Evolutionary conservation across 53 echinoderm and acorn worm species (phyloP).

Genomic region (Holothuria scabra): DNA sequence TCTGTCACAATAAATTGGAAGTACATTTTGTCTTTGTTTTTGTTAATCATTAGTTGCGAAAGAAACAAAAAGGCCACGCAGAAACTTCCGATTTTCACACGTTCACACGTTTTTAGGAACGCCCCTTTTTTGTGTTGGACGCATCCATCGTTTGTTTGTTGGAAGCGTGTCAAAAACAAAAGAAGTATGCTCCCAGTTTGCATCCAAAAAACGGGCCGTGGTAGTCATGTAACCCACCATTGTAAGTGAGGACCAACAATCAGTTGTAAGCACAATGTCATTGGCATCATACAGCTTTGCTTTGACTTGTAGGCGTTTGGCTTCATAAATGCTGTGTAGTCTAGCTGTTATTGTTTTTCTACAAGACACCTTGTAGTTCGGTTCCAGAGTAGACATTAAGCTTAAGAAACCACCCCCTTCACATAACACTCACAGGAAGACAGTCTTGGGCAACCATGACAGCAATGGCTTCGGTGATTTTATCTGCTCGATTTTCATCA

Average conservation of each 20-base stretch:
- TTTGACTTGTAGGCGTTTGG: conserved; percentile 5
- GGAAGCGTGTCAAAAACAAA: conserved; percentile 51
- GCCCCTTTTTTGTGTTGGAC: too few species aligned
- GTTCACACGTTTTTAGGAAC: too few species aligned
- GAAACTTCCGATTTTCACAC: too few species aligned
- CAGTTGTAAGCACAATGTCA: conserved; percentile 48
- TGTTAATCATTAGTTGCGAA: too few species aligned
- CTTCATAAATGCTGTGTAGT: conserved; percentile 28
- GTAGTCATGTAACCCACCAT: conserved; percentile 47
- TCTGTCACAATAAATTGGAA: too few species aligned
- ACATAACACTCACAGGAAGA: conserved; percentile 30
- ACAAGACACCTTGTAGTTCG: conserved; percentile 46
- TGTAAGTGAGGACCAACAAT: conserved; percentile 36
- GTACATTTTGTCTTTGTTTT: too few species aligned
- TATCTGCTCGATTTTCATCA: conserved; percentile 15
- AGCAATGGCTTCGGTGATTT: conserved; percentile 31
- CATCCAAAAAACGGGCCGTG: conserved; percentile 37
- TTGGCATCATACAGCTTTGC: conserved; percentile 12
- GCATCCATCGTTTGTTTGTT: neutral
- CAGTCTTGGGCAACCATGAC: conserved; percentile 48
- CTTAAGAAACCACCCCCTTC: conserved; percentile 37
- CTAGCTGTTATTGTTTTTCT: conserved; percentile 34
- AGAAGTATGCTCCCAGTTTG: conserved; percentile 29
- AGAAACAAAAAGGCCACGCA: too few species aligned
- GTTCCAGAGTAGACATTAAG: conserved; percentile 37